Percentiles rank a stretch among this genome's conserved stretches.
phyloP scores from a whole-genome alignment of 2,113 vertebrate species.

The Nibea coibor region DNA sequence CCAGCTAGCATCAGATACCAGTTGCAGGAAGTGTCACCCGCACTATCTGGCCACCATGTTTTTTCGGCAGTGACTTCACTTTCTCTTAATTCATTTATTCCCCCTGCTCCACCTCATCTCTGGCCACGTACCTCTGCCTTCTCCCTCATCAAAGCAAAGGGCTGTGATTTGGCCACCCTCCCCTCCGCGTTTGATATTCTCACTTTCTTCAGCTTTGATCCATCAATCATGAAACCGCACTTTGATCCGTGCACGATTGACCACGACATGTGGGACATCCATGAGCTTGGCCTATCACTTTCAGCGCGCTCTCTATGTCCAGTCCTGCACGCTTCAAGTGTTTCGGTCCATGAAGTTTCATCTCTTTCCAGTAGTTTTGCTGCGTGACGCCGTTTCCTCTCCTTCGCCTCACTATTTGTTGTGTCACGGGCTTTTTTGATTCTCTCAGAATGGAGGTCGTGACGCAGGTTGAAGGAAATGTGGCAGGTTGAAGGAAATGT shows the following conservation, averaged over 20 bases:
- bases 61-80: conserved; percentile 32
- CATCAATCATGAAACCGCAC: conserved; percentile 46
- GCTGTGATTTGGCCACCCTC: conserved; percentile 39
- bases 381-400: background rate
- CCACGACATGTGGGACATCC: conserved; percentile 47
- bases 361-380: conserved; percentile 5
- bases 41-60: conserved; percentile 10
- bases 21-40: background rate
- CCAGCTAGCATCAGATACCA: conserved; percentile 13
- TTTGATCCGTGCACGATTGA: conserved; percentile 59
- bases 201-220: conserved; percentile 35
- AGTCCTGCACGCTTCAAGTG: conserved; percentile 44
- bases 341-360: conserved; percentile 27
- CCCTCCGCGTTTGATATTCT: conserved; percentile 48
- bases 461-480: conserved; percentile 10
- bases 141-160: conserved; percentile 57
- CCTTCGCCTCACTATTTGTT: conserved; percentile 11
- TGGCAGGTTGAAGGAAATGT: conserved; percentile 3
- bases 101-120: conserved; percentile 33
- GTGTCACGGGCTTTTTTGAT: background rate
- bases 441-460: background rate
- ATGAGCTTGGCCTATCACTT: conserved; percentile 46
- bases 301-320: conserved; percentile 12
- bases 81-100: conserved; percentile 49
- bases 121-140: conserved; percentile 12